Percentiles rank a stretch among this genome's conserved stretches.
Evolutionary conservation across 2,888 invertebrate genomes (phyloP).

Genomic region (Nephrotoma guestfalica): DNA sequence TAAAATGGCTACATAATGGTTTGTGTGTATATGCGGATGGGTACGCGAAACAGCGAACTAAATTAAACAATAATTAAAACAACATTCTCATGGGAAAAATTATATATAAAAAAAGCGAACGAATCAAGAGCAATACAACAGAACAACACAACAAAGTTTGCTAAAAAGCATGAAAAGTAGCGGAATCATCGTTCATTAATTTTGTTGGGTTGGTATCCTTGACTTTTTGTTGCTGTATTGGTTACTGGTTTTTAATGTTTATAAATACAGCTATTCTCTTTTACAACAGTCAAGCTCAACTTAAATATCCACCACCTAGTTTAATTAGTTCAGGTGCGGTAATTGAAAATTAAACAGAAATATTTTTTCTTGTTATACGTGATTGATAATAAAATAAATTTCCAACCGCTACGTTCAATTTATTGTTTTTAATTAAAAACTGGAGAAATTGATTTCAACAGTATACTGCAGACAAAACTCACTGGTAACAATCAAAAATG

Average conservation of each 20-base stretch:
- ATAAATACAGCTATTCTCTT: not conserved
- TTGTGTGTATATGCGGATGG: not conserved
- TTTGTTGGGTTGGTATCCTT: not conserved
- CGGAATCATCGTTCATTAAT: not conserved
- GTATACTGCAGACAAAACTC: not conserved
- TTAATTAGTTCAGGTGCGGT: not conserved
- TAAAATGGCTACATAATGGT: not conserved
- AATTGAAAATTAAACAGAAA: not conserved
- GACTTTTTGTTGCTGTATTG: not conserved
- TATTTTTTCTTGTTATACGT: not conserved
- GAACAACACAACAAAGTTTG: not conserved
- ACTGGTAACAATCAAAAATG: not conserved
- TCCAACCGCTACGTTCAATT: not conserved
- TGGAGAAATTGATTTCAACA: not conserved
- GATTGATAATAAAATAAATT: not conserved
- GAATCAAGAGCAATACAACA: not conserved
- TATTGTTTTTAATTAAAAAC: not conserved
- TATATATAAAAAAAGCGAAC: not conserved
- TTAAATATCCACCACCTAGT: not conserved
- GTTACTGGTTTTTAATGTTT: not conserved
- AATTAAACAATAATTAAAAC: not conserved
- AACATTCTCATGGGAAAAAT: not conserved
- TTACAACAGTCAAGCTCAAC: not conserved
- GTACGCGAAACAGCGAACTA: not conserved
- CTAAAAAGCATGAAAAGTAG: not conserved